These are phyloP conservation scores for Melanotaenia pygmaea DNA, from an alignment of 2,797 vertebrate genomes.

Conservation along the genomic window DNA sequence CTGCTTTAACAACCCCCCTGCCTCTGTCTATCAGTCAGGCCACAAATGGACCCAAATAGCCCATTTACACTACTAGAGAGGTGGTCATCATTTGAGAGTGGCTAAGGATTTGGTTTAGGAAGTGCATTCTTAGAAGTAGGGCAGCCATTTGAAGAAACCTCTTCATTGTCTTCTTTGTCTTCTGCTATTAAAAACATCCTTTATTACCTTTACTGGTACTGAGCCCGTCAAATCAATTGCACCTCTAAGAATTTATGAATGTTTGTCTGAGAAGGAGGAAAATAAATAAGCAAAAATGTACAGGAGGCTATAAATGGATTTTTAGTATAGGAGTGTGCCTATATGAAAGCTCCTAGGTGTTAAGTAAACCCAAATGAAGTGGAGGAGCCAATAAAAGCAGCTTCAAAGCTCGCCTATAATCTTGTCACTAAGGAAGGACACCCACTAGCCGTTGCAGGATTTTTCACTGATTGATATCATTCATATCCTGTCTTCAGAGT, in stretches of 20 bases:
- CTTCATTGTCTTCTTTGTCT: constrained; percentile 44
- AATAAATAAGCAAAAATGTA: constrained; percentile 52
- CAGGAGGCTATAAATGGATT: constrained; percentile 67
- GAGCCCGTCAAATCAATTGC: constrained; percentile 61
- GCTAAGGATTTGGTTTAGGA: constrained; percentile 29
- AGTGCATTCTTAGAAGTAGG: constrained; percentile 25
- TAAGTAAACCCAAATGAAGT: constrained; percentile 83
- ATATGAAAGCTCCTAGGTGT: constrained; percentile 73
- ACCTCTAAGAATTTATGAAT: constrained; percentile 58
- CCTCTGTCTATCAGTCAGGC: constrained; percentile 61
- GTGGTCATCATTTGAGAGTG: constrained; percentile 26
- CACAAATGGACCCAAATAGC: constrained; percentile 63
- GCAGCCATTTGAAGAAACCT: constrained; percentile 37
- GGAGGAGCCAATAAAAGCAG: constrained; percentile 76
- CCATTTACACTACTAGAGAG: constrained; percentile 42
- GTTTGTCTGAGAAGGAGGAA: constrained; percentile 28
- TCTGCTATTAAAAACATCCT: constrained; percentile 47
- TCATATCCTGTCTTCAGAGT: constrained; percentile 64
- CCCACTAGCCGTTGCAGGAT: constrained; percentile 56
- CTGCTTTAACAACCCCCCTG: constrained; percentile 48
- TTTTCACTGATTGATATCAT: constrained; percentile 77
- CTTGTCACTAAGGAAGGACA: constrained; percentile 79
- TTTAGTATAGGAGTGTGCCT: constrained; percentile 57
- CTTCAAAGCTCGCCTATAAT: constrained; percentile 78
- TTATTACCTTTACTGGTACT: constrained; percentile 22